Conservation (phyloP, 2,888 invertebrate genomes). For the Melanargia galathea region DNA sequence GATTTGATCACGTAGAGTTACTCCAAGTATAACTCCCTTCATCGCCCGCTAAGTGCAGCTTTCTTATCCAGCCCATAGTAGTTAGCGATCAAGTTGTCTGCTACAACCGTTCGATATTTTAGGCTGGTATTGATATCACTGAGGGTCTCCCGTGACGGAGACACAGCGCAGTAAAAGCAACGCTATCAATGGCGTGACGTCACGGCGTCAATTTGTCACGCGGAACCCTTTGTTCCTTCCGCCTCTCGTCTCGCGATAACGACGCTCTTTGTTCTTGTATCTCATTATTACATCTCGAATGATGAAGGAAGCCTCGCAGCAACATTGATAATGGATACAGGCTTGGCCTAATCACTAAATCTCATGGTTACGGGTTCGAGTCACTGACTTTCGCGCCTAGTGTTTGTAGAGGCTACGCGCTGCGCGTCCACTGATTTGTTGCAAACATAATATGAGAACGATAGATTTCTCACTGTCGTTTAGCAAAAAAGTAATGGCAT, state of each 20-base stretch:
- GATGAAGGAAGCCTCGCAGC: not conserved
- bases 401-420: too few species aligned
- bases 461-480: too few species aligned
- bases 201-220: slow-evolving; percentile 2
- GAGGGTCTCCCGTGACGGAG: not conserved
- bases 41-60: too few species aligned
- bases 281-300: slow-evolving; percentile 7
- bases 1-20: too few species aligned
- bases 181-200: not conserved
- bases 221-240: slow-evolving; percentile 10
- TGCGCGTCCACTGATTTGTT: too few species aligned
- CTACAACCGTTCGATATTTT: not conserved
- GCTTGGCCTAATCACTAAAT: too few species aligned
- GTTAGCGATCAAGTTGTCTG: not conserved
- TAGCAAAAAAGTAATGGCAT: too few species aligned
- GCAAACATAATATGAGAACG: too few species aligned
- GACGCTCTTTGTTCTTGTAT: not conserved
- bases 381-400: too few species aligned
- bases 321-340: not conserved
- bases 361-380: not conserved
- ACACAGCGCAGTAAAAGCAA: not conserved
- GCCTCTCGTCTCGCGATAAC: slow-evolving; percentile 18
- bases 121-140: not conserved
- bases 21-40: too few species aligned
- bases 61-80: too few species aligned